Conservation (phyloP, 2,113 vertebrate genomes). For the Thymallus thymallus region DNA sequence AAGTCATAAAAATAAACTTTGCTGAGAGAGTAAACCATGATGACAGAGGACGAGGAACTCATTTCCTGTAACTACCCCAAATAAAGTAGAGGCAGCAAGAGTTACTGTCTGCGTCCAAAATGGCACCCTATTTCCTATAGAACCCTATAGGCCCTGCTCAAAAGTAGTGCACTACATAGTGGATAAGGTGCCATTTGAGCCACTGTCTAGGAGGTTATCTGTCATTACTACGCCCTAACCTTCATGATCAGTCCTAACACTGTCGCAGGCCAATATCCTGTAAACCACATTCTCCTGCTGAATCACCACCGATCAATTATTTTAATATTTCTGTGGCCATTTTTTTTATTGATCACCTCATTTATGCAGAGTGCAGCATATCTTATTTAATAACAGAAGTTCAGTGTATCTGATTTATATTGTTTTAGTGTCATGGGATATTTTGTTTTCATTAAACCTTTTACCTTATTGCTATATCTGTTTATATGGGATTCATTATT, state of each 20-base stretch:
- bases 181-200: not conserved
- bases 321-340: conserved; percentile 66
- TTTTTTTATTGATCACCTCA: conserved; percentile 58
- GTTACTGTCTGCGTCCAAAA: conserved; percentile 31
- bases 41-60: conserved; percentile 51
- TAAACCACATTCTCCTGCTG: conserved; percentile 56
- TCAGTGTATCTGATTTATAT: conserved; percentile 55
- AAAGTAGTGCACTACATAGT: too few relatives aligned
- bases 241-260: conserved; percentile 56
- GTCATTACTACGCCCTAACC: conserved; percentile 64
- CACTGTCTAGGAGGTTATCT: conserved; percentile 48
- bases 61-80: conserved; percentile 63
- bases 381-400: conserved; percentile 65
- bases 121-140: too few relatives aligned
- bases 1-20: conserved; percentile 52
- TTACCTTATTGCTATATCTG: conserved; percentile 40
- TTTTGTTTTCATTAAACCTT: conserved; percentile 59
- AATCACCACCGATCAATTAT: conserved; percentile 67
- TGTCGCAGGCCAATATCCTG: conserved; percentile 48
- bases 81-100: conserved; percentile 58
- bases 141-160: too few relatives aligned
- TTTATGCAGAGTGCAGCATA: conserved; percentile 65
- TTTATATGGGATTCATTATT: not conserved
- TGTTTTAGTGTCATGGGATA: conserved; percentile 42
- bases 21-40: conserved; percentile 55